Evolutionary conservation across 2,113 vertebrate species (phyloP), one percentile per base, ranked within the genome.

Genomic region (Hippocampus barbouri): DNA sequence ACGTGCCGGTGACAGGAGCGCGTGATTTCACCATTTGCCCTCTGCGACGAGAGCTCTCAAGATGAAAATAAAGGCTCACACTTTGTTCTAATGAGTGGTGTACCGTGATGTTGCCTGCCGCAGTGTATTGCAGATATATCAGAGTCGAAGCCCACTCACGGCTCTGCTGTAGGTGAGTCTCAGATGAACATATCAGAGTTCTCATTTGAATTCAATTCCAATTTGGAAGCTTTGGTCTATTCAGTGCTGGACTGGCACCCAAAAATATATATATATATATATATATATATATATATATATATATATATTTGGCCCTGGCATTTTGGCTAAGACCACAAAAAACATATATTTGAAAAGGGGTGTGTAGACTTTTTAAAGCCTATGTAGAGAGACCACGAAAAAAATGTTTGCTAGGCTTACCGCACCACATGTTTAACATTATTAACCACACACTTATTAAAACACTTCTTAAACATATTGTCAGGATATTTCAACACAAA

Each of bases 101-200:
- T 73, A 54, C 47, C 45, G 60, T 74, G 76, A 61, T 74, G 71
- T 68, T 70, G 70, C 72, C 79, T 82, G 76, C 77, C 74, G 82
- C 80, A 79, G 76, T 49, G 75, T 43, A 75, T 76, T 41, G 69
- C 79, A 70, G 68, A 70, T 71, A 81, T 57, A 69, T 78, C 71
- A 77, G 69, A 73, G 51, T 76, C 68, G 34, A 54, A 77, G 72
- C 71, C 77, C 71, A 68, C 81, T 85, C 76, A 78, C 34, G 18
- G 77, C 80, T 78, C 75, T 76, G 79, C 77, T 77, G 80, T 76
- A 85, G 76, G 82, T 85, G 83, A 78, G 82, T 63, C 68, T 56
- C 1, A 83, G 81, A 81, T 59, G 76, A 41, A 23, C 65, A 27
- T 20, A 45, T 77, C 71, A 47, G 2, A n/a, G n/a, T 25, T 72